Evolutionary conservation across 2,888 invertebrate genomes (phyloP).

Genomic region (Hirtodrosophila alboralis): DNA sequence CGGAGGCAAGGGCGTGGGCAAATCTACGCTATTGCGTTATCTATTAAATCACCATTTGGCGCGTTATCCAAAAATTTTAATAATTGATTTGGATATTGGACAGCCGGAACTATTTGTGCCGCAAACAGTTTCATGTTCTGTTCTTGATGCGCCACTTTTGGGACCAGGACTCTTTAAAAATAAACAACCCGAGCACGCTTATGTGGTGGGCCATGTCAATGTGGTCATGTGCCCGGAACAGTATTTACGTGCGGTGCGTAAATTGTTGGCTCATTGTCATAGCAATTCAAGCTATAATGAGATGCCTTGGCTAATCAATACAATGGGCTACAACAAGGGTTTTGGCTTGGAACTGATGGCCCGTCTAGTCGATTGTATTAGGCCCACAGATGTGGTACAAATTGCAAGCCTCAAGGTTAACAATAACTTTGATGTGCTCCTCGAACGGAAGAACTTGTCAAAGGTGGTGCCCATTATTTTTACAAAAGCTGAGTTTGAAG

Average conservation of each 20-base stretch:
- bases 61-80: conserved; percentile 86
- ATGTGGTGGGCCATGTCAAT: conserved; percentile 87
- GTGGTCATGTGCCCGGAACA: conserved; percentile 86
- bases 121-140: conserved; percentile 86
- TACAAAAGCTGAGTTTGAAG: conserved; percentile 39
- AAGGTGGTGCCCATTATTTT: conserved; percentile 55
- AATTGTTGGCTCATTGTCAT: conserved; percentile 85
- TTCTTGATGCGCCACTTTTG: conserved; percentile 86
- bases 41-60: conserved; percentile 88
- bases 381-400: conserved; percentile 89
- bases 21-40: conserved; percentile 92
- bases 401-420: conserved; percentile 86
- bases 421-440: conserved; percentile 79
- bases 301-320: conserved; percentile 91
- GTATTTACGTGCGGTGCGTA: conserved; percentile 78
- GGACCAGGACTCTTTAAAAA: conserved; percentile 92
- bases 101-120: conserved; percentile 95
- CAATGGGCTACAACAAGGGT: conserved; percentile 91
- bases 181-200: conserved; percentile 84
- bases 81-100: conserved; percentile 96
- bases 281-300: conserved; percentile 81
- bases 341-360: conserved; percentile 89
- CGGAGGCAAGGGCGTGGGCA: conserved; percentile 94
- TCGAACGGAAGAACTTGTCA: conserved; percentile 54
- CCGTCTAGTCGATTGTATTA: conserved; percentile 85